Conservation (phyloP, 2,113 vertebrate species). For the Corythaeola cristata region DNA sequence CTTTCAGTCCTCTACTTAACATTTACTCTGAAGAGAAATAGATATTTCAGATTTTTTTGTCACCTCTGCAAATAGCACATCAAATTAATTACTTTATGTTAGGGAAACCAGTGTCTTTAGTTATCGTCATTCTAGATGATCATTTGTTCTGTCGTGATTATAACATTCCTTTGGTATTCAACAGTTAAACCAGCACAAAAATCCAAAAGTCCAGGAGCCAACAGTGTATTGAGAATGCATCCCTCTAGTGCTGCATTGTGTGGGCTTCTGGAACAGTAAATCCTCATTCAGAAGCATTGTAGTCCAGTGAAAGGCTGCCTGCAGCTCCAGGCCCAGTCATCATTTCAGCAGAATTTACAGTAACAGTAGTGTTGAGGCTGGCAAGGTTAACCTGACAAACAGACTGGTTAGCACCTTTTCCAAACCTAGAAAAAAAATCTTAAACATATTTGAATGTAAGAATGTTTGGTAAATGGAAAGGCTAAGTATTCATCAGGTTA, state of each 20-base stretch:
- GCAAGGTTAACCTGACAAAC: background rate
- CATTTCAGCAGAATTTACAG: background rate
- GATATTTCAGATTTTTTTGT: background rate
- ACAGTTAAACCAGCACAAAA: background rate
- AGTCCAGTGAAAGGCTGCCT: background rate
- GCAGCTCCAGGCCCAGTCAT: background rate
- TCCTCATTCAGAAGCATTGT: background rate
- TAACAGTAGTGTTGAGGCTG: background rate
- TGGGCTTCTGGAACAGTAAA: background rate
- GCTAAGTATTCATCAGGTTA: background rate
- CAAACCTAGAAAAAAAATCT: background rate
- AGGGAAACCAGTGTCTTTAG: background rate
- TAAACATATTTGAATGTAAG: background rate
- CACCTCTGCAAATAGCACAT: conserved; percentile 31
- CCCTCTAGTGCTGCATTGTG: background rate
- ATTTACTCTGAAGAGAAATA: conserved; percentile 24
- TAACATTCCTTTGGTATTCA: background rate
- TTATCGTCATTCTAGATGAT: background rate
- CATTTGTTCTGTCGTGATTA: background rate
- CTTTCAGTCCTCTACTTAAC: conserved; percentile 35
- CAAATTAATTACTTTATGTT: background rate
- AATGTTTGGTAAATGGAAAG: background rate
- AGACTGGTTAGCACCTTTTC: background rate
- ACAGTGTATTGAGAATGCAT: background rate
- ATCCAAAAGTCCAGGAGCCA: accelerated